A percentile compares a stretch with the other conserved stretches of the same genome.
Evolutionary conservation across 2,113 vertebrate genomes (phyloP).

Genomic region (Austrofundulus limnaeus): DNA sequence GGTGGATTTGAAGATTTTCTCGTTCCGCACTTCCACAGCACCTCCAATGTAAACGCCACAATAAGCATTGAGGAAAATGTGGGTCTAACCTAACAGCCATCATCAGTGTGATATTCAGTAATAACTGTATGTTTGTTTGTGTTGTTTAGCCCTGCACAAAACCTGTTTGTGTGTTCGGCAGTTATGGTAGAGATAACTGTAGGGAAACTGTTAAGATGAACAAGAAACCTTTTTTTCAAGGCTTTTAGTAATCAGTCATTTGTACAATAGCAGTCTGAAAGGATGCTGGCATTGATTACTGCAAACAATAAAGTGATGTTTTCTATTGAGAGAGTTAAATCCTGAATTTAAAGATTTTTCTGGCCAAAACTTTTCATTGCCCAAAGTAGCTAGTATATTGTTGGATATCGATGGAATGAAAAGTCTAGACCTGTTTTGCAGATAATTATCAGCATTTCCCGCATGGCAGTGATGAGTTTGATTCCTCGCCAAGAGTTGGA

Average conservation of each 20-base stretch:
- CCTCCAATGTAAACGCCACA: not conserved
- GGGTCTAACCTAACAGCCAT: too few relatives aligned
- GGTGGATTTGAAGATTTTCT: not conserved
- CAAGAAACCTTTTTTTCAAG: too few relatives aligned
- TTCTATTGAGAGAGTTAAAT: conserved; percentile 3
- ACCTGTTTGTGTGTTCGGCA: not conserved
- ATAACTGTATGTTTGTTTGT: not conserved
- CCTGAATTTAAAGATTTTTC: conserved; percentile 21
- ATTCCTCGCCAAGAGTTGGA: conserved; percentile 62
- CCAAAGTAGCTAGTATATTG: conserved; percentile 23
- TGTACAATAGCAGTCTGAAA: not conserved
- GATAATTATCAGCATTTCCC: conserved; percentile 60
- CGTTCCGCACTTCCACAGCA: not conserved
- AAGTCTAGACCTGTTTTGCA: conserved; percentile 39
- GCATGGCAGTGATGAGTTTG: conserved; percentile 63
- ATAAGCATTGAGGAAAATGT: too few relatives aligned
- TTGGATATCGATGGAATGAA: conserved; percentile 14
- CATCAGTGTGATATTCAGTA: not conserved
- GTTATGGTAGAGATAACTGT: too few relatives aligned
- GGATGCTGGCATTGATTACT: not conserved
- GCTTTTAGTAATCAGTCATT: not conserved
- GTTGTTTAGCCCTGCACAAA: too few relatives aligned
- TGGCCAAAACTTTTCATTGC: conserved; percentile 17
- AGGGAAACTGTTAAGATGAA: too few relatives aligned
- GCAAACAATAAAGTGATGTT: conserved; percentile 1